Base-by-base conservation (phyloP, 2,113 vertebrate species). In the Regulus satrapa region DNA sequence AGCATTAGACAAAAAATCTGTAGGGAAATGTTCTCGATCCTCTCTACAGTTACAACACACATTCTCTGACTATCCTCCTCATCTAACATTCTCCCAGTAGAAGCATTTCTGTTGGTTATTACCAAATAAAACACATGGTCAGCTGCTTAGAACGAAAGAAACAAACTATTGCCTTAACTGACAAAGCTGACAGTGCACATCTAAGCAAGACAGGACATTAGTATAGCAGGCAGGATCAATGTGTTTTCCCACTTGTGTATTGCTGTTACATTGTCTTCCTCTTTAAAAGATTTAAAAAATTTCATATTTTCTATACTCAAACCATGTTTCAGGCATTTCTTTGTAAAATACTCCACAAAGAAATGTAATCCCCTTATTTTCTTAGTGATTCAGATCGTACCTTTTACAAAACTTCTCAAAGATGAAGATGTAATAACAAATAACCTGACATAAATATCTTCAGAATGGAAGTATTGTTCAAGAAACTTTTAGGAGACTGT, bases 241-340 rank as follows among this genome's bases (percentile, higher is more conserved):
- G 34, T 2, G 1, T 82, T 91, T 92, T 67, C 41, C 16, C 20
- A 46, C 8, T 66, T 74, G 29, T n/a, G 8, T 24, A 29, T 46
- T 20, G 3, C 14, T 26, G 6, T 63, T 78, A 54, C 34, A 36
- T 14, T 4, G 2, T 59, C 17, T 71, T 90, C 25, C 12, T 66
- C 41, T 77, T 71, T 77, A 26, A 46, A 74, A 82, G 10, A 56
- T 75, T 95, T 18, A 43, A 80, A 71, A 56, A 18, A 28, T 84
- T 69, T 71, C 61, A 28, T 62, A 38, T 92, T 88, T 97, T 97
- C 40, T 94, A 41, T 87, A 71, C 4, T 11, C 55, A 93, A 92
- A 89, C 8, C 77, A 80, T 5, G 3, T 79, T 61, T 94, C 67
- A 52, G 52, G 21, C 12, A 68, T 87, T 94, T 78, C 20, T 93